Base-by-base conservation (phyloP, 2,888 invertebrate genomes). In the Melieria omissa region DNA sequence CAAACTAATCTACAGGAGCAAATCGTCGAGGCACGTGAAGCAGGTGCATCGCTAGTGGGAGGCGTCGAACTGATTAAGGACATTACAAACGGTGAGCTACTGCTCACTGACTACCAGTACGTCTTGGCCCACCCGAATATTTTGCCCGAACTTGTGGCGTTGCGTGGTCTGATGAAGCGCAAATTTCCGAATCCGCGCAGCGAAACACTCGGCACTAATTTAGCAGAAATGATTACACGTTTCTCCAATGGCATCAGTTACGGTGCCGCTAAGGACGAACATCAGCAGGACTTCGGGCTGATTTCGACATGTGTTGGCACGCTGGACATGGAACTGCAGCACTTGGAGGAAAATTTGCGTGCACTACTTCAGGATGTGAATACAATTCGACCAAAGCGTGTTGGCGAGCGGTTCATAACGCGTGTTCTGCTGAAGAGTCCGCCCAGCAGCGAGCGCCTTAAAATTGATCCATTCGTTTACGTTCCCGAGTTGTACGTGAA, bases 91-190 rank as follows among this genome's bases (percentile, higher is more conserved):
- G 94, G 94, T n/a, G 89, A 90, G 76, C 81, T 94, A 4, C 87
- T 89, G 70, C 80, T 92, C 3, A 86, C 88, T 5, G 94, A 96
- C 77, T 96, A 91, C 82, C 91, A 94, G 79, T 92, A 89, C 80
- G 83, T 94, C 7, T 88, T 96, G 12, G 93, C 94, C 0, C 94
- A 96, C 88, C 92, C 94, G 0, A 92, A 93, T 82, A 93, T 96
- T 74, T 84, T 95, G 64, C 90, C 93, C 0, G 95, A 96, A 66
- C 82, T 96, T 52, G 90, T 93, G 1, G 88, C 90, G 0, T 88
- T 96, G 71, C 89, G 95, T 75, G 96, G 95, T 3, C 82, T 96
- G 60, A 88, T 96, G 89, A 95, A 93, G 80, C 90, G 88, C 74
- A 91, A 90, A 79, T 95, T 95, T 85, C 96, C 96, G 0, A 92